Conservation (phyloP, 2,888 invertebrate genomes). For the Yponomeuta evonymella region DNA sequence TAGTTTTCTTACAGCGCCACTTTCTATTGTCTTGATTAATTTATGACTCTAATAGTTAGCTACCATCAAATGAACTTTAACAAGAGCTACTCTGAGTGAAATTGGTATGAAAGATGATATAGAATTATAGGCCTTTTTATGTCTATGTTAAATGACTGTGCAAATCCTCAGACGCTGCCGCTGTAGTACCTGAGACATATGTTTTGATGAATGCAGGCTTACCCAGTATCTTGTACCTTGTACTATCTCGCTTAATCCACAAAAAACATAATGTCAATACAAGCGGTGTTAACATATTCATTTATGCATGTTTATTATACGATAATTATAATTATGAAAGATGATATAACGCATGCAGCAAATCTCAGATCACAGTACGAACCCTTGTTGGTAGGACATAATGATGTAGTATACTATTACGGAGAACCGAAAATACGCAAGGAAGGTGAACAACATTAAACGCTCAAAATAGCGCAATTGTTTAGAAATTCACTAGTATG, state of each 20-base stretch:
- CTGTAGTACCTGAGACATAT: too few relatives aligned
- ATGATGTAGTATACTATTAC: neutral
- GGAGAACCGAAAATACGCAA: neutral
- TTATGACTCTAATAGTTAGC: neutral
- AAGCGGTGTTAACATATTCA: too few relatives aligned
- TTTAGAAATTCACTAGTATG: slow-evolving; percentile 8
- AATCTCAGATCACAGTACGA: neutral
- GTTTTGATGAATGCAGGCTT: too few relatives aligned
- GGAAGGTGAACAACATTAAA: slow-evolving; percentile 7
- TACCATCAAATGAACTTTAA: neutral
- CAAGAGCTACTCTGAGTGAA: neutral
- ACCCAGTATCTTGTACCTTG: too few relatives aligned
- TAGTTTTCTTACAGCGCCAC: neutral
- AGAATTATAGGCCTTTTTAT: neutral
- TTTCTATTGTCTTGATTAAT: slow-evolving; percentile 4
- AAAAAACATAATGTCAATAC: too few relatives aligned
- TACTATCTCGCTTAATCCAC: too few relatives aligned
- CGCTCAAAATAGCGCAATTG: slow-evolving; percentile 5
- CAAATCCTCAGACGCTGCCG: too few relatives aligned
- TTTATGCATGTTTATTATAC: too few relatives aligned
- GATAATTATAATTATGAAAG: too few relatives aligned
- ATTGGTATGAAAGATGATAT: neutral
- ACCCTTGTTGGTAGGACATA: neutral
- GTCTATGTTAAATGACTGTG: too few relatives aligned
- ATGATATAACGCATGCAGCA: neutral